phyloP scores from a whole-genome alignment of 2,797 vertebrate species.

The Gymnoscopelus microlampas region DNA sequence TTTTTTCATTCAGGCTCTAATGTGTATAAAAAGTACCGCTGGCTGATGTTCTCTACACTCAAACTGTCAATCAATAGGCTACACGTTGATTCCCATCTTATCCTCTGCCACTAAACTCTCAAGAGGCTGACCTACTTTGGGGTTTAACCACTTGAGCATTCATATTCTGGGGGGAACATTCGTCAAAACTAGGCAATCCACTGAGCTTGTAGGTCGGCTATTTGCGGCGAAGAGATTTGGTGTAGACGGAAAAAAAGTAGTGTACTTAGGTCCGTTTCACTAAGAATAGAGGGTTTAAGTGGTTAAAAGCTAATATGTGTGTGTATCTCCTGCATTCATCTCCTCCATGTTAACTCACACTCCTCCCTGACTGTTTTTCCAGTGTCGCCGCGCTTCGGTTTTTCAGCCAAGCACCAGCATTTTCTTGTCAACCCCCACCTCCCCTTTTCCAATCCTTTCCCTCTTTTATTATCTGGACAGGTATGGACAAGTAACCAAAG shows the following conservation, averaged over 20 bases:
- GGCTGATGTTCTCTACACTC: conserved; percentile 37
- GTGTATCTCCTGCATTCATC: conserved; percentile 52
- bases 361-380: conserved; percentile 34
- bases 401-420: conserved; percentile 45
- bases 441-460: conserved; percentile 1
- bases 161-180: too few species aligned
- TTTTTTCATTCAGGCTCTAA: conserved; percentile 10
- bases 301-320: conserved; percentile 32
- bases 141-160: too few species aligned
- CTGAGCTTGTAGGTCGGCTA: too few species aligned
- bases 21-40: background rate
- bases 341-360: conserved; percentile 38
- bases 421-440: conserved; percentile 28
- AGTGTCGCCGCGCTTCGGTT: conserved; percentile 19
- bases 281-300: too few species aligned
- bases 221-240: too few species aligned
- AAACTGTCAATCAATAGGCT: conserved; percentile 55
- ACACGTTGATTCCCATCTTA: conserved; percentile 48
- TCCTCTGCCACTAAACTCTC: conserved; percentile 42
- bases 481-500: conserved; percentile 73
- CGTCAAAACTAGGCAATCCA: background rate
- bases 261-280: too few species aligned
- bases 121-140: conserved; percentile 66
- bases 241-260: too few species aligned
- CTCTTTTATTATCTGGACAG: conserved; percentile 76